Conservation (phyloP, 2,888 invertebrate species). For the Trachelus tabidus region DNA sequence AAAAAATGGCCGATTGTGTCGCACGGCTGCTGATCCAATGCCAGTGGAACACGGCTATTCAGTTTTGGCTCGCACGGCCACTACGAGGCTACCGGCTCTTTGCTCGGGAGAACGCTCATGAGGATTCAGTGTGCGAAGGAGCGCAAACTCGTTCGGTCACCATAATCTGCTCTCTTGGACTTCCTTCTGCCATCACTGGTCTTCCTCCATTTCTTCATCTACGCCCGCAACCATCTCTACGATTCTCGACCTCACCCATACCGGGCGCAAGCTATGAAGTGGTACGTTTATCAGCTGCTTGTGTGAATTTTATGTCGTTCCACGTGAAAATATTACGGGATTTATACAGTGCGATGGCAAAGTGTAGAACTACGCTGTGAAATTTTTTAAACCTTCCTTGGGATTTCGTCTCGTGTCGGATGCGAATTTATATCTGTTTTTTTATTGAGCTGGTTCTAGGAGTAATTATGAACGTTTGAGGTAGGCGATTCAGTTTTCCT, state of each 20-base stretch:
- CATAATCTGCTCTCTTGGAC: conserved; percentile 11
- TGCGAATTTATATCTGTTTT: neutral
- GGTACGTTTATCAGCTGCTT: conserved; percentile 15
- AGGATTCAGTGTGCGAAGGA: conserved; percentile 24
- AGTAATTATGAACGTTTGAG: neutral
- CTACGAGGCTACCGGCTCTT: conserved; percentile 10
- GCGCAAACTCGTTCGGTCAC: conserved; percentile 24
- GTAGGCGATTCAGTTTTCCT: neutral
- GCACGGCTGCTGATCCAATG: conserved; percentile 24
- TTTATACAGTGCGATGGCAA: neutral
- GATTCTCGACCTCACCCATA: neutral
- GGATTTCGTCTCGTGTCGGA: neutral
- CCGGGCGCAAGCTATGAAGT: conserved; percentile 19
- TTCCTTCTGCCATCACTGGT: conserved; percentile 2
- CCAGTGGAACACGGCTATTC: conserved; percentile 24
- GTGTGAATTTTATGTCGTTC: neutral
- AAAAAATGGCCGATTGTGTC: conserved; percentile 25
- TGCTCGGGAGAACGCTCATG: conserved; percentile 18
- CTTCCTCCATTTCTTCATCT: conserved; percentile 1
- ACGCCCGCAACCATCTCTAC: neutral
- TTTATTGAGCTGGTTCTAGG: neutral
- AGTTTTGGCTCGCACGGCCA: conserved; percentile 19
- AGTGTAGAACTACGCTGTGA: neutral
- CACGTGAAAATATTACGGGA: neutral
- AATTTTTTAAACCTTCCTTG: neutral